Conservation (phyloP, 2,888 invertebrate genomes). For the Creontiades dilutus region DNA sequence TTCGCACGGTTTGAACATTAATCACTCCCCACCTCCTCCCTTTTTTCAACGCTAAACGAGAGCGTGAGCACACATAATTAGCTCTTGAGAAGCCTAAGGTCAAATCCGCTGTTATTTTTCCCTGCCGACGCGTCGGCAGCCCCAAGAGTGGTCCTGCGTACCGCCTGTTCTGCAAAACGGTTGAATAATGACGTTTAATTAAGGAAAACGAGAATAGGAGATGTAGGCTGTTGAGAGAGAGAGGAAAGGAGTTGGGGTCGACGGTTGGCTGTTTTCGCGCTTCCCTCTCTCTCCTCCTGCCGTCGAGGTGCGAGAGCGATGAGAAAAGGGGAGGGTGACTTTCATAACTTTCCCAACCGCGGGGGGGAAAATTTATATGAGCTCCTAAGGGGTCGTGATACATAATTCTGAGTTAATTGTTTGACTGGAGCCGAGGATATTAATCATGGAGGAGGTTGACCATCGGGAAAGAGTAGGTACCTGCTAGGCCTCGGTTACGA, state of each 20-base stretch:
- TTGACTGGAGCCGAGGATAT: conserved; percentile 13
- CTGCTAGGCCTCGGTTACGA: too few species aligned
- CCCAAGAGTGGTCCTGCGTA: conserved; percentile 16
- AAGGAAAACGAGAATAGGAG: conserved; percentile 42
- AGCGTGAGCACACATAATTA: conserved; percentile 36
- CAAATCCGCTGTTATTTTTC: conserved; percentile 39
- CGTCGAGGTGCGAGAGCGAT: background rate
- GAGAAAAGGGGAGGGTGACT: background rate
- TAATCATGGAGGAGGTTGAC: background rate
- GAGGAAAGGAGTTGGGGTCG: background rate
- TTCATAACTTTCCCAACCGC: conserved; percentile 27
- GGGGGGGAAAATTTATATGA: conserved; percentile 29
- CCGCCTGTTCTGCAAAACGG: conserved; percentile 23
- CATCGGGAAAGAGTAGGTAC: too few species aligned
- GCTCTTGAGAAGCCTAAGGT: conserved; percentile 18
- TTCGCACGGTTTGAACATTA: background rate
- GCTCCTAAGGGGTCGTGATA: background rate
- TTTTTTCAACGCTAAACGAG: background rate
- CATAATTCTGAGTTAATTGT: conserved; percentile 44
- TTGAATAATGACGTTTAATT: conserved; percentile 51
- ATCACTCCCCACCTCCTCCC: background rate
- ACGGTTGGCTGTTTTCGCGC: background rate
- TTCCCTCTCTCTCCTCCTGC: background rate
- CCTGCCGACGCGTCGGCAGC: background rate
- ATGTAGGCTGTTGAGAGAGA: background rate